phyloP scores from a whole-genome alignment of 2,888 invertebrate species.

The Scotopteryx bipunctaria region DNA sequence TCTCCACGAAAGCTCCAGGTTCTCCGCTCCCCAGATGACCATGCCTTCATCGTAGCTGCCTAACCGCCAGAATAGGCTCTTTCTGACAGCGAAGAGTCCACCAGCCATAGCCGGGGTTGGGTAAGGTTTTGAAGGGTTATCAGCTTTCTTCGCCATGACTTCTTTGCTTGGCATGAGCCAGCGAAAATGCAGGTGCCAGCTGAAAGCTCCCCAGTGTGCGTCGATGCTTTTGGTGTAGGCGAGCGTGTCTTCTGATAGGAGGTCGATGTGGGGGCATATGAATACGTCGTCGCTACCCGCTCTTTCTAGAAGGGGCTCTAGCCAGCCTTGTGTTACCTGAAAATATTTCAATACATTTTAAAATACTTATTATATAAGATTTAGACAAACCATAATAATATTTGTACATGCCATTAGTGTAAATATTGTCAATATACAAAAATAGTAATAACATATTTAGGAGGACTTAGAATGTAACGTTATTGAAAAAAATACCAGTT shows the following conservation, averaged over 20 bases:
- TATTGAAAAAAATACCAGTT: too few species aligned
- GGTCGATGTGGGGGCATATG: conserved; percentile 76
- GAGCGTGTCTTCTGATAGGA: conserved; percentile 97
- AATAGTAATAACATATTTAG: too few species aligned
- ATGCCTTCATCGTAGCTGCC: conserved; percentile 89
- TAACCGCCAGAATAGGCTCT: conserved; percentile 92
- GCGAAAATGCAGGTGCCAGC: conserved; percentile 97
- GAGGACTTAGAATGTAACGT: too few species aligned
- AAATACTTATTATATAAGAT: neutral
- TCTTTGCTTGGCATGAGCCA: conserved; percentile 90
- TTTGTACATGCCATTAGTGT: too few species aligned
- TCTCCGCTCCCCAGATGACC: conserved; percentile 99
- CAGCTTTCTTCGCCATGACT: conserved; percentile 84
- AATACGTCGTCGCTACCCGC: conserved; percentile 79
- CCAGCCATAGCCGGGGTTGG: conserved; percentile 97
- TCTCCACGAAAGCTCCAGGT: conserved; percentile 97
- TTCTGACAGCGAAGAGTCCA: conserved; percentile 95
- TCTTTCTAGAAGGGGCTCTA: conserved; percentile 81
- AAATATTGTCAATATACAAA: too few species aligned
- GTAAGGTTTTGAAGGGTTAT: conserved; percentile 87
- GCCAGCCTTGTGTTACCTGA: conserved; percentile 85
- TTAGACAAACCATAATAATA: too few species aligned
- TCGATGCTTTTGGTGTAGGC: conserved; percentile 97
- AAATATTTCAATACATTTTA: neutral
- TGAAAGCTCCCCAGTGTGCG: conserved; percentile 98